Evolutionary conservation across 2,797 vertebrate species (phyloP).

Genomic region (Scolopax bukidnonensis): DNA sequence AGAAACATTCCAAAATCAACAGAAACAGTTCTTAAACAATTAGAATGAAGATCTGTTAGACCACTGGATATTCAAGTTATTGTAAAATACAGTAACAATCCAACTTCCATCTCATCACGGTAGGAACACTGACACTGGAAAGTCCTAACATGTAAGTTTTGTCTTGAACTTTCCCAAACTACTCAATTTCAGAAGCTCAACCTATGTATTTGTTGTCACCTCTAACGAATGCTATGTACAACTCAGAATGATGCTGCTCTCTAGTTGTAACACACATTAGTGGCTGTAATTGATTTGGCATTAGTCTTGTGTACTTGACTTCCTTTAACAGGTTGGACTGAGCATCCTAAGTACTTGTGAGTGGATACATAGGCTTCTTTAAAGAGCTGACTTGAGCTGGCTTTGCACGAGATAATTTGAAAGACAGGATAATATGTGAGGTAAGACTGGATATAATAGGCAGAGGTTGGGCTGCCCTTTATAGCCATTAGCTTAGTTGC

Average conservation of each 20-base stretch:
- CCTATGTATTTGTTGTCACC: neutral
- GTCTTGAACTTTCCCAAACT: neutral
- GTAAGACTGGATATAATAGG: neutral
- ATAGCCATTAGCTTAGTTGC: neutral
- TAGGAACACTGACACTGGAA: neutral
- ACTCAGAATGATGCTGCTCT: conserved; percentile 4
- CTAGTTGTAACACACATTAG: neutral
- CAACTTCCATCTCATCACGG: neutral
- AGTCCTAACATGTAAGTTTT: neutral
- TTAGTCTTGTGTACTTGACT: conserved; percentile 38
- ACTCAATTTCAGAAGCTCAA: neutral
- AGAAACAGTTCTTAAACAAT: neutral
- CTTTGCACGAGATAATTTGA: neutral
- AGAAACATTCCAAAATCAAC: neutral
- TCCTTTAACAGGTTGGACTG: conserved; percentile 16
- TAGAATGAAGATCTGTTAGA: neutral
- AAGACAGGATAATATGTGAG: neutral
- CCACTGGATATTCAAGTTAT: neutral
- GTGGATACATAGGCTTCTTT: neutral
- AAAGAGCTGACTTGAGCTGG: neutral
- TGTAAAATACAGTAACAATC: neutral
- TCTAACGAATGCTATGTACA: neutral
- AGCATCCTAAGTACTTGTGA: neutral
- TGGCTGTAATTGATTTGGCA: conserved; percentile 34
- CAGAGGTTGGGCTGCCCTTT: neutral